These are phyloP conservation scores for Chymomyza procnemis DNA, from an alignment of 2,888 invertebrate genomes.

Conservation along the genomic window DNA sequence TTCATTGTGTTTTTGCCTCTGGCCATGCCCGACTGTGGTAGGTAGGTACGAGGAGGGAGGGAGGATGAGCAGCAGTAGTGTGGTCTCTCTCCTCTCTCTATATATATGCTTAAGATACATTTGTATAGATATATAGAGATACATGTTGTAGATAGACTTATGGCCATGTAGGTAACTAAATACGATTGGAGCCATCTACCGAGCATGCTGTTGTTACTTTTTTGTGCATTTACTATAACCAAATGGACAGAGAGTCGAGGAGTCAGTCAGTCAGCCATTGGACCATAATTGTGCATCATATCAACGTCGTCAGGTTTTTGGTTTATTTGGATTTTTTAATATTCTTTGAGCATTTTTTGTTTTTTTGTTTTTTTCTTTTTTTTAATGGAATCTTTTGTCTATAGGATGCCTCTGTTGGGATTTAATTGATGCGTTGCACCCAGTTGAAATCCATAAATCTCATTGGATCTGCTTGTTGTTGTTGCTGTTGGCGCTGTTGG, in stretches of 20 bases:
- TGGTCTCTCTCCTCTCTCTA: no score
- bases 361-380: neutral
- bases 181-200: no score
- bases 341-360: neutral
- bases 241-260: neutral
- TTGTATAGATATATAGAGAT: neutral
- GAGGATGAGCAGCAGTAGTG: no score
- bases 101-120: slow-evolving; percentile 4
- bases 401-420: slow-evolving; percentile 11
- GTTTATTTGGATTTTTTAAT: no score
- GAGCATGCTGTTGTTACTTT: neutral
- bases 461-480: neutral
- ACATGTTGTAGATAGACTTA: neutral
- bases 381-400: neutral
- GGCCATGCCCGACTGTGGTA: neutral
- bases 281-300: neutral
- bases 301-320: neutral
- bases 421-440: slow-evolving; percentile 41
- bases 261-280: neutral
- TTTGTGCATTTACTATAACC: neutral
- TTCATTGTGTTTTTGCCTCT: slow-evolving; percentile 26
- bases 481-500: neutral
- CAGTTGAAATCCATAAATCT: slow-evolving; percentile 45
- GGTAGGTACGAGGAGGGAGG: no score
- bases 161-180: no score